Percentiles rank a stretch among this genome's conserved stretches.
phyloP scores from a whole-genome alignment of 2,888 invertebrate species.

The Sinhomidia bicolor region DNA sequence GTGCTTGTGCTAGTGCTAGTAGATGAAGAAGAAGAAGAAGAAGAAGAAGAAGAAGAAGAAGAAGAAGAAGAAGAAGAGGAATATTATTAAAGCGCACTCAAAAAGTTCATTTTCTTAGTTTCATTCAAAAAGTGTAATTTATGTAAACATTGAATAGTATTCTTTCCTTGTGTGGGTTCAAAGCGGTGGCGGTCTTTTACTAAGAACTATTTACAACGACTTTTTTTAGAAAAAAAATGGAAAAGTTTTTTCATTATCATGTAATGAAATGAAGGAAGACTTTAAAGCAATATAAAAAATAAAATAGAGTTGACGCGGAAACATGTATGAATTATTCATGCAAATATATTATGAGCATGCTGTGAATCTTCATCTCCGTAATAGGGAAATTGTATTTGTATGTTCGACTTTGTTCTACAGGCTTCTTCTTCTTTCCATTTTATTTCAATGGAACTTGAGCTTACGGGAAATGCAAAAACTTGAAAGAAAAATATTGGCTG shows the following conservation, averaged over 20 bases:
- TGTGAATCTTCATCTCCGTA: too few species aligned
- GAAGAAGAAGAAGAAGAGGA: not conserved
- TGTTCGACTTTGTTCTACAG: not conserved
- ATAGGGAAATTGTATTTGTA: not conserved
- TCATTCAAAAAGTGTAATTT: not conserved
- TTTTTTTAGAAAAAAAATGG: not conserved
- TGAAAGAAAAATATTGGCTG: too few species aligned
- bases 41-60: too few species aligned
- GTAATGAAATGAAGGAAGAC: constrained; percentile 58
- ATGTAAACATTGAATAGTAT: not conserved
- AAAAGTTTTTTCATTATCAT: constrained; percentile 60
- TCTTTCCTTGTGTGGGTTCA: not conserved
- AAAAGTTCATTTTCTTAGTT: not conserved
- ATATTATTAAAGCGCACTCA: not conserved
- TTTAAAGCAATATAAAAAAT: constrained; percentile 35
- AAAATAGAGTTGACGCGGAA: constrained; percentile 19
- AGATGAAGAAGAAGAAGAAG: too few species aligned
- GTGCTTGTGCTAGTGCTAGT: too few species aligned
- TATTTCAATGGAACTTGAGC: not conserved
- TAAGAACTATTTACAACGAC: not conserved
- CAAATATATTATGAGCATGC: too few species aligned
- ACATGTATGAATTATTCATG: too few species aligned
- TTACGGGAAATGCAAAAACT: not conserved
- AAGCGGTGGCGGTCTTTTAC: not conserved
- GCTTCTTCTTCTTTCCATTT: not conserved